Evolutionary conservation across 2,888 invertebrate species (phyloP), one percentile per base, ranked within the genome.

Genomic region (Drosophila silvestris): DNA sequence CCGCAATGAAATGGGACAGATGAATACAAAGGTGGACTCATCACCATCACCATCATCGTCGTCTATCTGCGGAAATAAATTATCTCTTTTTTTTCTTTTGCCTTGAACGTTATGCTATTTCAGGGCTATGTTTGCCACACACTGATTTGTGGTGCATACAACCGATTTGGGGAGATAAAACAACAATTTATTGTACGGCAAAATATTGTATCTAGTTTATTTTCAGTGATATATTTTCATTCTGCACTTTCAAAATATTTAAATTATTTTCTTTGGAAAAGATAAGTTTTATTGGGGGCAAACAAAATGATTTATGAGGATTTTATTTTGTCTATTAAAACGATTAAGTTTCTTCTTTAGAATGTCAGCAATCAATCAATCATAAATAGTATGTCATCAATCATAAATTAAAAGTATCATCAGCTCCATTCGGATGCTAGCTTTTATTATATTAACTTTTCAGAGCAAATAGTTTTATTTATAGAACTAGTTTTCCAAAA

Each of bases 31-130:
- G 9, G 28, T 51, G 28, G 19, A 28, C 51, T 54, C 35, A 35
- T 54, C 26, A 54, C 22, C 35, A 26, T 22, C 44, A 4, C 66
- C 51, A 30, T 52, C 26, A 9, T 51, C 51, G 26, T 53, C 28
- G 30, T 64, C 59, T 52, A 68, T 39, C 79, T 65, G 70, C 82
- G 61, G 67, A 78, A 70, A 78, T 79, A 44, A 53, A 14, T 54
- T 52, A 69, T 69, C 41, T 51, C 62, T 65, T 65, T 71, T 51
- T 54, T 54, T 33, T 9, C 19, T 5, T 47, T 62, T 56, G 22
- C 76, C 63, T 58, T 66, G 58, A 54, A 64, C 53, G 30, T 58
- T 59, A 47, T 57, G 53, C 16, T 51, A 60, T 60, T 63, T 73
- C 81, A 81, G 73, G 81, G 81, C 64, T 81, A 57, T 6, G 14